These are phyloP conservation scores for Wiebesia pumilae DNA, from an alignment of 1,140 invertebrate genomes.

Conservation along the genomic window DNA sequence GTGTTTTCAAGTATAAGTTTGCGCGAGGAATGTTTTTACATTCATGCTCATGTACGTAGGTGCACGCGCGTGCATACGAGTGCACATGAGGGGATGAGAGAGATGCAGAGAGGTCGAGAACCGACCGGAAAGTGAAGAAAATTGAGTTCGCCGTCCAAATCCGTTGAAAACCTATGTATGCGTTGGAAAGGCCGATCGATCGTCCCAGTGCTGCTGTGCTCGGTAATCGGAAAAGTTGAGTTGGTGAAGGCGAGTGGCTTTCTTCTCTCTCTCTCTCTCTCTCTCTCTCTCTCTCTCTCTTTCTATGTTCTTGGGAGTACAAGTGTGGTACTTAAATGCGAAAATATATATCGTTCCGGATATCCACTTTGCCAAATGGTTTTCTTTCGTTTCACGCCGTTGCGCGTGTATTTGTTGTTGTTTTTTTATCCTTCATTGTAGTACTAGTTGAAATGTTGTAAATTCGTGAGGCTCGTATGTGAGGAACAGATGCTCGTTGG, in stretches of 20 bases:
- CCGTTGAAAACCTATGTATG: conserved; percentile 33
- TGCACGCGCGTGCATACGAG: neutral
- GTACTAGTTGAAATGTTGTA: conserved; percentile 33
- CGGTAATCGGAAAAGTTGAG: conserved; percentile 52
- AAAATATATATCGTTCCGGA: conserved; percentile 41
- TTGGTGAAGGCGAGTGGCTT: neutral
- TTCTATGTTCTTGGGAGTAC: neutral
- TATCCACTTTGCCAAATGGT: conserved; percentile 50
- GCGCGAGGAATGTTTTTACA: conserved; percentile 33
- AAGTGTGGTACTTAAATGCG: conserved; percentile 26
- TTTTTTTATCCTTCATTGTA: neutral
- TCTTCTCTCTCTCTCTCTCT: neutral
- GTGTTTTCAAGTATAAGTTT: conserved; percentile 15
- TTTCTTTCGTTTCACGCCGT: conserved; percentile 31
- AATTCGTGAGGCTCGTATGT: conserved; percentile 21
- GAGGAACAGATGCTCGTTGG: conserved; percentile 24
- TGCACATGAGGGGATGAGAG: neutral
- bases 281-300: neutral
- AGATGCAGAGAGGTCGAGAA: neutral
- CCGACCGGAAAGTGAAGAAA: conserved; percentile 52
- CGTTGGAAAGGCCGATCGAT: conserved; percentile 21
- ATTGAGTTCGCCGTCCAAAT: conserved; percentile 54
- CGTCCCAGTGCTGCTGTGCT: neutral
- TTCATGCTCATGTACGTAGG: conserved; percentile 8
- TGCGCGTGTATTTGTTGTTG: neutral